Evolutionary conservation across 2,797 vertebrate species (phyloP).

Genomic region (Bucorvus abyssinicus): DNA sequence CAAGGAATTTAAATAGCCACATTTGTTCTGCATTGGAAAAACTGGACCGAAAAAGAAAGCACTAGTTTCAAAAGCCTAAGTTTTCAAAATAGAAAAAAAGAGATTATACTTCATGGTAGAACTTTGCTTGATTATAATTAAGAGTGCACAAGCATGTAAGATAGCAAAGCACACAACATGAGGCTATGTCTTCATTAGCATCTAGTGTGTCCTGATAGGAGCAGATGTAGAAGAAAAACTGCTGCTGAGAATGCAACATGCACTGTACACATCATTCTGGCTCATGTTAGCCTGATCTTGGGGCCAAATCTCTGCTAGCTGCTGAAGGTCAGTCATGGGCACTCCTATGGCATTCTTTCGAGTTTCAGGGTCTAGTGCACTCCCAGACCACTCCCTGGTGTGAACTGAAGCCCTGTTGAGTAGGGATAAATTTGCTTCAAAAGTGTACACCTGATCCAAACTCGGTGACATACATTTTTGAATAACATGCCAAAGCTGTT

Average conservation of each 20-base stretch:
- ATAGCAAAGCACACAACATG: neutral
- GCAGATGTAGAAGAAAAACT: neutral
- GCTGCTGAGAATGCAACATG: neutral
- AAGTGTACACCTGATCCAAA: neutral
- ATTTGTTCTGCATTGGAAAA: neutral
- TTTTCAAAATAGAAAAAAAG: neutral
- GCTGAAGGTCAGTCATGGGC: neutral
- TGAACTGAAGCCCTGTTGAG: neutral
- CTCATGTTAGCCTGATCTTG: neutral
- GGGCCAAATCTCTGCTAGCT: neutral
- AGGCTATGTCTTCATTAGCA: neutral
- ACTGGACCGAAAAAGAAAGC: neutral
- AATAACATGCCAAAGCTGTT: neutral
- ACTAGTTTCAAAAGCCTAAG: neutral
- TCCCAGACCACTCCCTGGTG: neutral
- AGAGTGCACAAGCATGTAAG: neutral
- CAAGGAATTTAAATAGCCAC: neutral
- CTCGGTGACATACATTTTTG: neutral
- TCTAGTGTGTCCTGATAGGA: rapidly evolving
- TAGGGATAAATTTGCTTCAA: neutral
- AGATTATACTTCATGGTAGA: neutral
- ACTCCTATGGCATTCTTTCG: neutral
- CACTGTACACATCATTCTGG: rapidly evolving
- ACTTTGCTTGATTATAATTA: neutral
- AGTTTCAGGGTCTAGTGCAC: neutral